phyloP scores from a whole-genome alignment of 2,888 invertebrate genomes.

The Aricia artaxerxes region DNA sequence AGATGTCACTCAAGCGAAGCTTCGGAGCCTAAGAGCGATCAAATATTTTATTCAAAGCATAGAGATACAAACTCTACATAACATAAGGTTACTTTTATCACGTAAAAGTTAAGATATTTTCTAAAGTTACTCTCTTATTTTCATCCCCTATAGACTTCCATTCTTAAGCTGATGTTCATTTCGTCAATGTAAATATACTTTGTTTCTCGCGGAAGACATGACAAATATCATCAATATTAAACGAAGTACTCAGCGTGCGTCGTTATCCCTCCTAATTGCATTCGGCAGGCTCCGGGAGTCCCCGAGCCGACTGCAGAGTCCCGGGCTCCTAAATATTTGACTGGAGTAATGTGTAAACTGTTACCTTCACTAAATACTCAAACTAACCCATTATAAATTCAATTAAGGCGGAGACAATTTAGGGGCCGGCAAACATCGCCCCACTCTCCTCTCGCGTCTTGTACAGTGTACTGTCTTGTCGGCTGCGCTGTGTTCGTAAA shows the following conservation, averaged over 20 bases:
- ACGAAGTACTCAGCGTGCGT: conserved; percentile 21
- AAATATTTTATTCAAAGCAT: no score
- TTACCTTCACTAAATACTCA: conserved; percentile 61
- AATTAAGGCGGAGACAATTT: conserved; percentile 73
- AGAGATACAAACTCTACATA: no score
- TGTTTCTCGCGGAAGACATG: not conserved
- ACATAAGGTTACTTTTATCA: no score
- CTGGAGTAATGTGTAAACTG: conserved; percentile 30
- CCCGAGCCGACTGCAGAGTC: conserved; percentile 36
- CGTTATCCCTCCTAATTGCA: conserved; percentile 27
- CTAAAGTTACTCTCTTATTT: not conserved
- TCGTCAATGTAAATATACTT: not conserved
- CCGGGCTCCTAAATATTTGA: conserved; percentile 34
- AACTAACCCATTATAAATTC: conserved; percentile 78
- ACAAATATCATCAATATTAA: conserved; percentile 24
- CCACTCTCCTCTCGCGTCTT: not conserved
- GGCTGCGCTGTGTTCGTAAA: not conserved
- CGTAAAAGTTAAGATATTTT: no score
- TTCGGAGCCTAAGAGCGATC: no score
- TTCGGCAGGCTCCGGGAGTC: not conserved
- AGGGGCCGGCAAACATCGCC: conserved; percentile 46
- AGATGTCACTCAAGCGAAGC: no score
- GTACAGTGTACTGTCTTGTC: not conserved
- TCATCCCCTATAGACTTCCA: not conserved
- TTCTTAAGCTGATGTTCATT: not conserved